phyloP scores from a whole-genome alignment of 30 jellyfish, hydroid and myxozoan genomes.

The Pelagia noctiluca region DNA sequence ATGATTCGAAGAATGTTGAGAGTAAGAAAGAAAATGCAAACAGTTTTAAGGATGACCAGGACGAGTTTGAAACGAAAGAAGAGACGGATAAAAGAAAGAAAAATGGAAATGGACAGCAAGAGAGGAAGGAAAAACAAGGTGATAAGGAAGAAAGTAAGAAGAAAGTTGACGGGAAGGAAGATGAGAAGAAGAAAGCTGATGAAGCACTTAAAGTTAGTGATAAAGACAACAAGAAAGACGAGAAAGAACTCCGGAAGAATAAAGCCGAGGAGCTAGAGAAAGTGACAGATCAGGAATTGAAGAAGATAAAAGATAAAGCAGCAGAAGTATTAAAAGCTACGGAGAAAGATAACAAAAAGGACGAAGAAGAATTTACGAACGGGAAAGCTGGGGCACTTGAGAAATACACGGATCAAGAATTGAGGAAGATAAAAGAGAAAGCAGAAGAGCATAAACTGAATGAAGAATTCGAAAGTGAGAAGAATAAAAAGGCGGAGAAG shows the following conservation, averaged over 20 bases:
- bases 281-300: not conserved
- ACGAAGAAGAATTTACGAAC: not conserved
- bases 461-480: not conserved
- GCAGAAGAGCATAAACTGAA: too few relatives aligned
- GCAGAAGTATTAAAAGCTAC: too few relatives aligned
- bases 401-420: too few relatives aligned
- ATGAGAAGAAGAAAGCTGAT: not conserved
- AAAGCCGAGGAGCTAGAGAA: not conserved
- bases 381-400: too few relatives aligned
- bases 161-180: not conserved
- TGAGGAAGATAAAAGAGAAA: too few relatives aligned
- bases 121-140: too few relatives aligned
- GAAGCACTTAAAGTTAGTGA: too few relatives aligned
- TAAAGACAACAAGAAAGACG: not conserved
- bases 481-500: not conserved
- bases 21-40: not conserved
- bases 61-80: not conserved
- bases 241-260: not conserved
- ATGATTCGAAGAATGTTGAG: not conserved
- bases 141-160: not conserved
- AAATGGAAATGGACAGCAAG: too few relatives aligned
- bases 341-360: not conserved
- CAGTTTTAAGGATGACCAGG: not conserved
- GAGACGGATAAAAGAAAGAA: constrained; percentile 6
- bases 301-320: not conserved